A percentile compares a stretch with the other conserved stretches of the same genome.
phyloP scores from a whole-genome alignment of 2,113 vertebrate species.

The Vombatus ursinus region DNA sequence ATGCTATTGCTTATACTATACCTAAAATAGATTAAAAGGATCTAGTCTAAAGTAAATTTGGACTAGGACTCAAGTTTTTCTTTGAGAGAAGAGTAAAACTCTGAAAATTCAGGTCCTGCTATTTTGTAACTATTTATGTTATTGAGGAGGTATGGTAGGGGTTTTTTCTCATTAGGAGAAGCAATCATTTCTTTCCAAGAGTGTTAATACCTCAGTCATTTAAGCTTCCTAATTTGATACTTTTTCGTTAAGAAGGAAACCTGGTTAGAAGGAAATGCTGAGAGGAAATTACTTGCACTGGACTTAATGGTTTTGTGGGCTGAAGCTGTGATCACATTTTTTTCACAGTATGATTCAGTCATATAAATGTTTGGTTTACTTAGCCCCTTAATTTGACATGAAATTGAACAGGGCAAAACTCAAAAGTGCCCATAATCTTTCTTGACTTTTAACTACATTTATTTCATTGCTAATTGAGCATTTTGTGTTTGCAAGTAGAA shows the following conservation, averaged over 20 bases:
- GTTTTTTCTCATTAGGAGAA: conserved; percentile 62
- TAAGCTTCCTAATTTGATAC: conserved; percentile 73
- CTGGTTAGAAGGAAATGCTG: conserved; percentile 72
- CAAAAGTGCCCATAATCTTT: conserved; percentile 65
- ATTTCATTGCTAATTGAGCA: conserved; percentile 70
- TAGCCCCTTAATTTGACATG: conserved; percentile 77
- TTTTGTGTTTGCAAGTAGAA: conserved; percentile 68
- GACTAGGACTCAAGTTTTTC: conserved; percentile 56
- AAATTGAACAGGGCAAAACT: conserved; percentile 68
- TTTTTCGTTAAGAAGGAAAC: conserved; percentile 78
- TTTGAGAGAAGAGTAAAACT: conserved; percentile 49
- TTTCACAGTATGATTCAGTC: conserved; percentile 76
- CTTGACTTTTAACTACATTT: conserved; percentile 58
- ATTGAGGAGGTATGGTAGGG: conserved; percentile 40
- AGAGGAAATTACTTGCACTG: conserved; percentile 79
- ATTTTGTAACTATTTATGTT: conserved; percentile 55
- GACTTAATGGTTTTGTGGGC: conserved; percentile 75
- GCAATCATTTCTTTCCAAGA: conserved; percentile 71
- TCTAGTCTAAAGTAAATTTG: conserved; percentile 63
- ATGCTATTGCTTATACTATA: conserved; percentile 43
- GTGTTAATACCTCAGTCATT: conserved; percentile 76
- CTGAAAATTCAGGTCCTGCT: conserved; percentile 11
- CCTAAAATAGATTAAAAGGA: conserved; percentile 67
- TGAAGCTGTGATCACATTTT: conserved; percentile 80
- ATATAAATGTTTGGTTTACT: conserved; percentile 75